Conservation (phyloP, 2,797 vertebrate species). For the Pseudochirops corinnae region DNA sequence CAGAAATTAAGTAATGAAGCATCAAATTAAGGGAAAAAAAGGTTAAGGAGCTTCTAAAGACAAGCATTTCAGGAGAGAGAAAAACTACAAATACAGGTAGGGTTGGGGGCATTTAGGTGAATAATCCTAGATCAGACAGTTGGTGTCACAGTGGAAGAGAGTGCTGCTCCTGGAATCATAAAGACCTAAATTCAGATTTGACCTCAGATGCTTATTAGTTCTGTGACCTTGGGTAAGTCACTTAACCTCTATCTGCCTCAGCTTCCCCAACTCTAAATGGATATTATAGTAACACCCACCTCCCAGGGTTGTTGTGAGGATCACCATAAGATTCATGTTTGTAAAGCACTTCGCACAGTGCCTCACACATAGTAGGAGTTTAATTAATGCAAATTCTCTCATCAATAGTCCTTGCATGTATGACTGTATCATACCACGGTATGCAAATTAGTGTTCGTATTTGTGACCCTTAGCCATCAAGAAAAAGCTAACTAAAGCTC, state of each 20-base stretch:
- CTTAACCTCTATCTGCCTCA: background rate
- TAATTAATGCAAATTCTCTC: background rate
- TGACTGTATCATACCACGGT: background rate
- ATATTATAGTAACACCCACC: background rate
- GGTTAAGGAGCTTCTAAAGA: background rate
- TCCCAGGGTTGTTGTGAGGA: background rate
- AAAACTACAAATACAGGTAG: background rate
- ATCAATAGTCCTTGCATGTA: background rate
- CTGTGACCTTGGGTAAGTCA: background rate
- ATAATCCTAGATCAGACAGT: background rate
- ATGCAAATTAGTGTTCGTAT: background rate
- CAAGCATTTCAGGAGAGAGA: constrained; percentile 14
- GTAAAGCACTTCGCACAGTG: background rate
- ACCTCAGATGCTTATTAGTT: background rate
- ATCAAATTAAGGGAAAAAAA: background rate
- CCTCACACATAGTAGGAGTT: background rate
- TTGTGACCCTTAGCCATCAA: background rate
- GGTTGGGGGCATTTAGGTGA: background rate
- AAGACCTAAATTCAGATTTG: background rate
- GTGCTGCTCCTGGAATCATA: too few relatives aligned
- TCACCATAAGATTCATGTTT: too few relatives aligned
- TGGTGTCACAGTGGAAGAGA: too few relatives aligned
- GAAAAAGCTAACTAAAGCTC: background rate
- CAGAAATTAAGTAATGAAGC: constrained; percentile 34
- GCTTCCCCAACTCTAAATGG: background rate